Conservation (phyloP, 2,113 vertebrate genomes). For the Dissostichus mawsoni region DNA sequence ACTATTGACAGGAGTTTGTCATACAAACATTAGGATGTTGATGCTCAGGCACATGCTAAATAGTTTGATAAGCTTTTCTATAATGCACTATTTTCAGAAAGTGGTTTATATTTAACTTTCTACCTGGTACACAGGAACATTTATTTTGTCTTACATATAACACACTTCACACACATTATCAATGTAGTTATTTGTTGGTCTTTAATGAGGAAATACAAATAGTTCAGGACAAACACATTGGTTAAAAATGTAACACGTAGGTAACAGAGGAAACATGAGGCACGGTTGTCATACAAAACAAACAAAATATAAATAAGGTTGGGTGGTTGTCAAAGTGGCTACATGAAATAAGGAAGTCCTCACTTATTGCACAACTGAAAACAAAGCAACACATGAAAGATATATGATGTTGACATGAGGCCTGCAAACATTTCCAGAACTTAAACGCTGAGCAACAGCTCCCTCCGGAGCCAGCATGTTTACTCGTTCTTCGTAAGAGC, state of each 20-base stretch:
- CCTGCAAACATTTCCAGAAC: neutral
- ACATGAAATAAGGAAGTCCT: slow-evolving; percentile 8
- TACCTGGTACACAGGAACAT: neutral
- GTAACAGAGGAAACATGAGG: slow-evolving; percentile 33
- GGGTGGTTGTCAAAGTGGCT: slow-evolving; percentile 4
- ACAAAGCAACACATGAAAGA: slow-evolving; percentile 8
- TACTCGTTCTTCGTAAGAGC: neutral
- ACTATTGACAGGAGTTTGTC: slow-evolving; percentile 8
- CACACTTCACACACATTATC: too few relatives aligned
- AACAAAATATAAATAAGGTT: slow-evolving; percentile 6
- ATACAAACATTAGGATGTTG: neutral
- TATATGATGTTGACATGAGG: neutral
- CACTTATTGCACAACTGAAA: slow-evolving; percentile 8
- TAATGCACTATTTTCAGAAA: neutral
- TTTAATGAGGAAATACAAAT: slow-evolving; percentile 21
- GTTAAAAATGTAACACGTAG: slow-evolving; percentile 12
- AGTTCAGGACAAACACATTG: neutral
- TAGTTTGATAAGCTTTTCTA: neutral
- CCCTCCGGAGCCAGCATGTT: neutral
- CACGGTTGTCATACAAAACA: slow-evolving; percentile 6
- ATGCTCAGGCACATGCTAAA: neutral
- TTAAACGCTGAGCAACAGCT: neutral
- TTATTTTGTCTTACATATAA: neutral
- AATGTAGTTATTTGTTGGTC: neutral
- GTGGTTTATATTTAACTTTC: neutral